Conservation (phyloP, 2,113 vertebrate species). For the Coracopsis vasa region DNA sequence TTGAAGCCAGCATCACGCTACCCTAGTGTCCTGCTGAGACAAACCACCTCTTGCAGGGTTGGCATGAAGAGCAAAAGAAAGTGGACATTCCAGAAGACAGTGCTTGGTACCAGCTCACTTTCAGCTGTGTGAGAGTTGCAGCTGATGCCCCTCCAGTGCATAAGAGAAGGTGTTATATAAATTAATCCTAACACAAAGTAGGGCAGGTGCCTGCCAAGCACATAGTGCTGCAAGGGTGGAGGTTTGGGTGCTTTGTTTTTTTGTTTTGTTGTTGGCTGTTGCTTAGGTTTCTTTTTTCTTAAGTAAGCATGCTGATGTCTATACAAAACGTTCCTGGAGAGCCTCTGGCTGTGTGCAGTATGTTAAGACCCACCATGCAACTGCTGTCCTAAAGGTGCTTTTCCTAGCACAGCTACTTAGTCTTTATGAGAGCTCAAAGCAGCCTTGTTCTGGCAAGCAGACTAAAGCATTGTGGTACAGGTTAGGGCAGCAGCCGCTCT, state of each 20-base stretch:
- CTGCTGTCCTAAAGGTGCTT: neutral
- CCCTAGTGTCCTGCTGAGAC: neutral
- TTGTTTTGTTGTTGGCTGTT: neutral
- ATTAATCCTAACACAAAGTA: neutral
- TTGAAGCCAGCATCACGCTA: neutral
- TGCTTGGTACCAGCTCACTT: neutral
- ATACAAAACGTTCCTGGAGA: neutral
- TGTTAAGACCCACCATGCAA: neutral
- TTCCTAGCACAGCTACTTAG: neutral
- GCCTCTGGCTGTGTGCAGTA: neutral
- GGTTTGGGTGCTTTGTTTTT: neutral
- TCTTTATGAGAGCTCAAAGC: conserved; percentile 11
- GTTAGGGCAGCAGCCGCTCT: conserved; percentile 15
- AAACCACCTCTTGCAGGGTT: neutral
- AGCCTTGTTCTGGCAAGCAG: conserved; percentile 50
- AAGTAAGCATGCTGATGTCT: neutral
- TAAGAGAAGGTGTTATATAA: neutral
- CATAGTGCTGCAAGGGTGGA: neutral
- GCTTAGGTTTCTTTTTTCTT: neutral
- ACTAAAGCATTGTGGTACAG: neutral
- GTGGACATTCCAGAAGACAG: neutral
- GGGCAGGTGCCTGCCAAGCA: neutral
- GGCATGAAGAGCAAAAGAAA: neutral
- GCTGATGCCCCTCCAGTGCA: neutral
- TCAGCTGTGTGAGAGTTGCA: neutral